phyloP scores from a whole-genome alignment of 2,113 vertebrate genomes.

The Malurus alboscapulatus region DNA sequence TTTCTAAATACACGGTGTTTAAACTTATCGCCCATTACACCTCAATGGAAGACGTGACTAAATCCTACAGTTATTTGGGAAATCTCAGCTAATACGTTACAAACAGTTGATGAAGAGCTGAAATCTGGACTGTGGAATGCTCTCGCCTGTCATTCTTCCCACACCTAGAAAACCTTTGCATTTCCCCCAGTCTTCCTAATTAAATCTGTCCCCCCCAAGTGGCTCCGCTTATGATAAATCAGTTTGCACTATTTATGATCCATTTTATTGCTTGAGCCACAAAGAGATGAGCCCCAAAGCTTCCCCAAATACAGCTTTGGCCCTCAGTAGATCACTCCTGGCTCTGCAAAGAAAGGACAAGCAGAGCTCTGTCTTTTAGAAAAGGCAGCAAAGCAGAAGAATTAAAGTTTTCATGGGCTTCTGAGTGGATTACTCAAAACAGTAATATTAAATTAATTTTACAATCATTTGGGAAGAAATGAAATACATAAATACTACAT shows the following conservation, averaged over 20 bases:
- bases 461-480: background rate
- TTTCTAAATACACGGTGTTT: background rate
- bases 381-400: background rate
- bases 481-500: background rate
- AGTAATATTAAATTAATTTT: background rate
- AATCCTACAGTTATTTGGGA: conserved; percentile 1
- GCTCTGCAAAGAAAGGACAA: background rate
- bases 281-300: background rate
- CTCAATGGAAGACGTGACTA: background rate
- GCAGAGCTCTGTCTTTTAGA: background rate
- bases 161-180: background rate
- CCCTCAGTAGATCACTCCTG: background rate
- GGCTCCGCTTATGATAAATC: background rate
- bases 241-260: background rate
- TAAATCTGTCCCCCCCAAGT: background rate
- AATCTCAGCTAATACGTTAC: background rate
- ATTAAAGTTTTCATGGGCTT: background rate
- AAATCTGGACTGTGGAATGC: background rate
- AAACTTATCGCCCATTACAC: background rate
- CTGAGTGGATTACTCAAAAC: background rate
- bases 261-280: background rate
- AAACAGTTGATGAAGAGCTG: background rate
- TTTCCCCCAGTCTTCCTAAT: background rate
- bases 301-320: background rate
- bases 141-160: background rate